phyloP scores from a whole-genome alignment of 2,113 vertebrate species.

The Triplophysa dalaica region DNA sequence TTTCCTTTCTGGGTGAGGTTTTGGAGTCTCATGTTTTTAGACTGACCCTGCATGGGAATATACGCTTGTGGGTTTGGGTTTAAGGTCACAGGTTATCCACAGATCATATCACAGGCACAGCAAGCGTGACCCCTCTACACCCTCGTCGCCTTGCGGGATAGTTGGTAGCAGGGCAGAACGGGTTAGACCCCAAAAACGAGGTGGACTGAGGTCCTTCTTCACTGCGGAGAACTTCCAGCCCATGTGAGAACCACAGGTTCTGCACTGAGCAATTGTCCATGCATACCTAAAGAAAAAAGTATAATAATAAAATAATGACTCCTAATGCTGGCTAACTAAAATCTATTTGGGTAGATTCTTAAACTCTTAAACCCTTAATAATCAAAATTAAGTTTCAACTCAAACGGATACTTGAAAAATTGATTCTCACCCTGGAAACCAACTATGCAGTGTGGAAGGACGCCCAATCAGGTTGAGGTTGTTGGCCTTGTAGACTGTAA shows the following conservation, averaged over 20 bases:
- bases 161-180: constrained; percentile 90
- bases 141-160: constrained; percentile 81
- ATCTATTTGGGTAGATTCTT: neutral
- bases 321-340: neutral
- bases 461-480: constrained; percentile 88
- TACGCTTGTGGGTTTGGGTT: neutral
- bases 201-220: constrained; percentile 89
- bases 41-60: constrained; percentile 1
- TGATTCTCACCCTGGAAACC: constrained; percentile 93
- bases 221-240: constrained; percentile 97
- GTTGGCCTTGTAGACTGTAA: constrained; percentile 92
- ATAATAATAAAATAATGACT: neutral
- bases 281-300: constrained; percentile 79
- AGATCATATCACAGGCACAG: constrained; percentile 88
- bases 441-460: constrained; percentile 95
- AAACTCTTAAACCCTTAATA: neutral
- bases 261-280: constrained; percentile 95
- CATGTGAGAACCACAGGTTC: constrained; percentile 87
- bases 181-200: constrained; percentile 94
- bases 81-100: neutral
- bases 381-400: too few relatives aligned
- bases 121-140: constrained; percentile 76
- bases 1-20: constrained; percentile 9
- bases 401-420: neutral
- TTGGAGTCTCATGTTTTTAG: constrained; percentile 31